Percentiles rank a stretch among this genome's conserved stretches.
Evolutionary conservation across 2,888 invertebrate genomes (phyloP).

Genomic region (Perizoma affinitatum): DNA sequence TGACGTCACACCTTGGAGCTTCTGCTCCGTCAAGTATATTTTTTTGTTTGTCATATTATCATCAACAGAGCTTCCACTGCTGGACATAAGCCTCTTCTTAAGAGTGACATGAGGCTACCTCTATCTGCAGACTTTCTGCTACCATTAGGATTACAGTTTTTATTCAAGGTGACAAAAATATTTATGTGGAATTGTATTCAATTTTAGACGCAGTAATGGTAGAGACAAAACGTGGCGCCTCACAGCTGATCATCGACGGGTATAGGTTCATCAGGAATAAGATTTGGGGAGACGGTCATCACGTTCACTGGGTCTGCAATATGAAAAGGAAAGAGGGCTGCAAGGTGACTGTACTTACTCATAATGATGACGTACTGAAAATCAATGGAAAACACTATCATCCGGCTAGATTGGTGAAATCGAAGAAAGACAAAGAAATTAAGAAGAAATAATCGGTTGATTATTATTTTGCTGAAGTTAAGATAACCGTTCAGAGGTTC

Average conservation of each 20-base stretch:
- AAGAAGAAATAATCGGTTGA: not conserved
- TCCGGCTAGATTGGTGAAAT: slow-evolving; percentile 20
- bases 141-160: too few relatives aligned
- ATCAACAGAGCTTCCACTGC: too few relatives aligned
- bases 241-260: slow-evolving; percentile 42
- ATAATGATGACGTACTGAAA: slow-evolving; percentile 30
- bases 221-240: slow-evolving; percentile 41
- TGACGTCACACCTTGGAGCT: too few relatives aligned
- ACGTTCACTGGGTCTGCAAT: slow-evolving; percentile 34
- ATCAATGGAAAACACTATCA: slow-evolving; percentile 29
- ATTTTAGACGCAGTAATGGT: slow-evolving; percentile 44
- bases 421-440: not conserved
- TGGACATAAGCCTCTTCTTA: too few relatives aligned
- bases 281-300: slow-evolving; percentile 36
- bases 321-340: slow-evolving; percentile 28
- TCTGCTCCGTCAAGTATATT: too few relatives aligned
- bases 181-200: too few relatives aligned
- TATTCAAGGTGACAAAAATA: too few relatives aligned
- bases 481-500: too few relatives aligned
- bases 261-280: slow-evolving; percentile 41
- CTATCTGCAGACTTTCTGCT: too few relatives aligned
- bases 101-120: too few relatives aligned
- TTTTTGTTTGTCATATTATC: too few relatives aligned
- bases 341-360: slow-evolving; percentile 32
- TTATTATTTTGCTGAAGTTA: not conserved